Evolutionary conservation across 2,797 vertebrate genomes (phyloP).

Genomic region (Spizella passerina): DNA sequence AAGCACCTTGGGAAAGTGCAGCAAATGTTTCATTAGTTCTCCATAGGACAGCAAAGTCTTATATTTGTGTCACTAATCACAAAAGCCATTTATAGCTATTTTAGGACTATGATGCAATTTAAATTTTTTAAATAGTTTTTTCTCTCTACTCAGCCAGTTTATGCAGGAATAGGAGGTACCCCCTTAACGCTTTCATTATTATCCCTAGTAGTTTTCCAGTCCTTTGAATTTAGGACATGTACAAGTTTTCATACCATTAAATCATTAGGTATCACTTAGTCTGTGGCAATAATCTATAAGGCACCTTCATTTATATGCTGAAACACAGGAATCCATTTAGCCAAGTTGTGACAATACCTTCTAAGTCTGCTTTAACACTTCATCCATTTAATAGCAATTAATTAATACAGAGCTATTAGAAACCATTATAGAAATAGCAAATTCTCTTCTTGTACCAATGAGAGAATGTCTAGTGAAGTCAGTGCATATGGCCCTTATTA

Average conservation of each 20-base stretch:
- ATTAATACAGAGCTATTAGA: background rate
- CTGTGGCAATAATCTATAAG: background rate
- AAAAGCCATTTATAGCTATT: background rate
- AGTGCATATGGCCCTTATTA: background rate
- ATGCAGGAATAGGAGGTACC: background rate
- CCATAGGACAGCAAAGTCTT: background rate
- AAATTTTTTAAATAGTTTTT: conserved; percentile 8
- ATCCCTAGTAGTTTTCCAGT: background rate
- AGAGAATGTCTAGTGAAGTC: background rate
- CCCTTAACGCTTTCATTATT: background rate
- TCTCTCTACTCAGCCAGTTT: background rate
- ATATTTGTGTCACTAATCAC: background rate
- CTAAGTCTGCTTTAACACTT: background rate
- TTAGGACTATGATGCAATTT: background rate
- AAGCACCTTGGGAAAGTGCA: background rate
- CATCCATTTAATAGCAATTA: background rate
- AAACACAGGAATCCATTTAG: background rate
- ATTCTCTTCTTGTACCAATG: background rate
- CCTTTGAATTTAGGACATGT: conserved; percentile 7
- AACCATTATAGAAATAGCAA: background rate
- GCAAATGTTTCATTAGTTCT: background rate
- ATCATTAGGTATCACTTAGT: background rate
- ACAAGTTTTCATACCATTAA: background rate
- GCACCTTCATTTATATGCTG: background rate
- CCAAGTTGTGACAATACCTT: background rate